Evolutionary conservation across 2,888 invertebrate genomes (phyloP).

Genomic region (Gnatocerus cornutus): DNA sequence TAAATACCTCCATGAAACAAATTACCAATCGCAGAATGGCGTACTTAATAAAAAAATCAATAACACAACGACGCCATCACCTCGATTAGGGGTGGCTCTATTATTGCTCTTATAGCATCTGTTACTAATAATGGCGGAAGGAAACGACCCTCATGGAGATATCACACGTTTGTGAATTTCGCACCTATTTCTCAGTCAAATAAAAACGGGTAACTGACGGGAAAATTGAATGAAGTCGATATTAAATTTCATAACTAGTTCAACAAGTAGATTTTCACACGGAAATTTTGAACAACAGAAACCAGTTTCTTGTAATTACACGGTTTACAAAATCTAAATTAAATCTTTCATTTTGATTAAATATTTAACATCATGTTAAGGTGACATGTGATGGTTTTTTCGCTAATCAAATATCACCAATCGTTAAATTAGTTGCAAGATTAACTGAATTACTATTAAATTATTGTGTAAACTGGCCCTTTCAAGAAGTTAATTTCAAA

Average conservation of each 20-base stretch:
- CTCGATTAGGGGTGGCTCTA: constrained; percentile 9
- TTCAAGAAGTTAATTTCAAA: too few species aligned
- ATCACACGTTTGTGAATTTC: background rate
- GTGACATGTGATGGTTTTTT: too few species aligned
- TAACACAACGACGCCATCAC: constrained; percentile 15
- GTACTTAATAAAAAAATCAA: constrained; percentile 9
- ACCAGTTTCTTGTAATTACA: too few species aligned
- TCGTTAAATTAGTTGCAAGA: too few species aligned
- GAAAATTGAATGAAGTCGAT: too few species aligned
- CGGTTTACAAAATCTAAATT: too few species aligned
- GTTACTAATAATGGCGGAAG: constrained; percentile 17
- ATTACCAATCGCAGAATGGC: background rate
- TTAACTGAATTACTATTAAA: too few species aligned
- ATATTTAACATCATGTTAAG: too few species aligned
- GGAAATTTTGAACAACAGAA: background rate
- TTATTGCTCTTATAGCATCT: constrained; percentile 7
- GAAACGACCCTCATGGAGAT: background rate
- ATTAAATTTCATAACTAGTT: background rate
- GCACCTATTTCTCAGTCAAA: background rate
- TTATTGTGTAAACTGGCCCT: too few species aligned
- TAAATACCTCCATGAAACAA: too few species aligned
- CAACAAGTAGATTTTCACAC: background rate
- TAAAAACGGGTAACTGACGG: background rate
- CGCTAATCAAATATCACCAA: too few species aligned
- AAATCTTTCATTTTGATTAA: too few species aligned